phyloP scores from a whole-genome alignment of 2,888 invertebrate genomes.

The Glyphotaelius pellucidus region DNA sequence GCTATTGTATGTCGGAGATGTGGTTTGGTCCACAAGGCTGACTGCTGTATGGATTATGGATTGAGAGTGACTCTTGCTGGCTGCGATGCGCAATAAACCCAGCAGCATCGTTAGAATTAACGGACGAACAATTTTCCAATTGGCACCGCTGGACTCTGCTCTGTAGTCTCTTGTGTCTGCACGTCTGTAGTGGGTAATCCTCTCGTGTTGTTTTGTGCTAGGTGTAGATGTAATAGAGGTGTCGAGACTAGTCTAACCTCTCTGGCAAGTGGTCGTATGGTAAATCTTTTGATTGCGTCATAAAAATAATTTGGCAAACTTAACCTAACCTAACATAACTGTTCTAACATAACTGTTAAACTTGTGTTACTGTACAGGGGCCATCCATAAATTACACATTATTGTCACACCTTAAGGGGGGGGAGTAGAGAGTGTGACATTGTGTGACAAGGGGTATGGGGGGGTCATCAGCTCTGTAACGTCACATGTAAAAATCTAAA shows the following conservation, averaged over 20 bases:
- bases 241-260: not conserved
- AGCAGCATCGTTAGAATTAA: conserved; percentile 4
- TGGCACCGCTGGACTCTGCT: not conserved
- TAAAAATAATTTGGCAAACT: too few species aligned
- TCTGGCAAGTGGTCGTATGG: not conserved
- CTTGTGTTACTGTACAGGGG: too few species aligned
- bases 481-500: too few species aligned
- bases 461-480: too few species aligned
- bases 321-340: too few species aligned
- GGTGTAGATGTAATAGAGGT: not conserved
- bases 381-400: too few species aligned
- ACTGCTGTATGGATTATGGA: not conserved
- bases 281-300: too few species aligned
- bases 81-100: conserved; percentile 27
- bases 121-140: conserved; percentile 30
- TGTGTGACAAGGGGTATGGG: too few species aligned
- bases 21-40: not conserved
- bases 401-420: too few species aligned
- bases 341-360: too few species aligned
- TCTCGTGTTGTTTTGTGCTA: not conserved
- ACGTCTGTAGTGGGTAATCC: not conserved
- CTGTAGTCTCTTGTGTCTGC: not conserved
- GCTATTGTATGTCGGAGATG: not conserved
- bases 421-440: too few species aligned
- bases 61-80: not conserved